Evolutionary conservation across 2,797 vertebrate genomes (phyloP).

Genomic region (Chiloscyllium punctatum): DNA sequence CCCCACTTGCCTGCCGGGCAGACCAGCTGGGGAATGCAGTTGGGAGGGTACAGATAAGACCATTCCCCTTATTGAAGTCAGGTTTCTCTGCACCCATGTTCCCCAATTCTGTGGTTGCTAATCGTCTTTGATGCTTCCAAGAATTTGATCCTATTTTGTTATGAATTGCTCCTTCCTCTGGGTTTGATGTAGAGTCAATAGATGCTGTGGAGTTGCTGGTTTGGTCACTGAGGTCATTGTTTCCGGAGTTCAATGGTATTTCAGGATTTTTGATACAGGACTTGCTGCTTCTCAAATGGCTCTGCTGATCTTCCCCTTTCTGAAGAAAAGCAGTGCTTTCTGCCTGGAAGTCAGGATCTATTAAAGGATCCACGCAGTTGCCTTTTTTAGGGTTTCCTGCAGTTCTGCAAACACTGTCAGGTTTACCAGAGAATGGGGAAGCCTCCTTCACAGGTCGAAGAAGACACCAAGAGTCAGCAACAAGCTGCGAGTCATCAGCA

Average conservation of each 20-base stretch:
- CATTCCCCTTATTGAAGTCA: neutral
- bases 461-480: neutral
- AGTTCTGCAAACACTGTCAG: neutral
- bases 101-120: neutral
- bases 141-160: slow-evolving; percentile 40
- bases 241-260: neutral
- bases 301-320: neutral
- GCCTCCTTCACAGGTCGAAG: neutral
- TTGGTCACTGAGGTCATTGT: neutral
- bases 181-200: neutral
- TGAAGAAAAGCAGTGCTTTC: neutral
- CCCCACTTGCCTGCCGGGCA: neutral
- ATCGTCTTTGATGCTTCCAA: slow-evolving; percentile 11
- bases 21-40: neutral
- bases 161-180: neutral
- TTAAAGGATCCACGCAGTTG: neutral
- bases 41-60: neutral
- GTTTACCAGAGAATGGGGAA: neutral
- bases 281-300: neutral
- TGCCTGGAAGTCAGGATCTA: neutral
- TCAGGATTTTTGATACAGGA: neutral
- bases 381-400: neutral
- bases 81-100: neutral
- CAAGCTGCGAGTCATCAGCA: neutral
- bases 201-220: too few species aligned